Evolutionary conservation across 1,140 invertebrate species (phyloP).

Genomic region (Penaeus chinensis): DNA sequence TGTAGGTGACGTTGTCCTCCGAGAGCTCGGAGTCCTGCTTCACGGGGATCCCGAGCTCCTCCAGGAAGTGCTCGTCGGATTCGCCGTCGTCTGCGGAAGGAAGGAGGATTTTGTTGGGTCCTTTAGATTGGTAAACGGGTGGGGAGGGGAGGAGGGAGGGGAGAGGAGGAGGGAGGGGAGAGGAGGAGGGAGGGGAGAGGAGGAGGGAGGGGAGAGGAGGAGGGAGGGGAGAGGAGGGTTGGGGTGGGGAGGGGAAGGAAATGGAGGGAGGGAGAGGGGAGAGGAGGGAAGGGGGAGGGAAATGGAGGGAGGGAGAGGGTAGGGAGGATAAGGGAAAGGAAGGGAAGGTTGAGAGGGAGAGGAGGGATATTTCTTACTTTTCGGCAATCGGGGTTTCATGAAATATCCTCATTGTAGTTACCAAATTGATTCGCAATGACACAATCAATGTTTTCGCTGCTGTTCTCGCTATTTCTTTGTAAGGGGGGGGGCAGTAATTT

Average conservation of each 20-base stretch:
- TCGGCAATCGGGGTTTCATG: too few species aligned
- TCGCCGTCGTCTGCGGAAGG: conserved; percentile 39
- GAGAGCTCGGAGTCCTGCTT: conserved; percentile 49
- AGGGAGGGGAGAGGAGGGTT: neutral
- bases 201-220: too few species aligned
- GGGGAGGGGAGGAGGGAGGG: neutral
- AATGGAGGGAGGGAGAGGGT: too few species aligned
- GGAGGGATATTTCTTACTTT: neutral
- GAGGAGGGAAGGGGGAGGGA: too few species aligned
- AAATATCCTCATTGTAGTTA: too few species aligned
- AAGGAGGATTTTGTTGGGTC: neutral
- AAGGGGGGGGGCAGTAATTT: too few species aligned
- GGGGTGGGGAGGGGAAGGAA: neutral
- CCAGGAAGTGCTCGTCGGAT: conserved; percentile 52
- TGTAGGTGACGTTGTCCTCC: conserved; percentile 50
- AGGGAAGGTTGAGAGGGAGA: neutral
- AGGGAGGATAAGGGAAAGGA: neutral
- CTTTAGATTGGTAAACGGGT: too few species aligned
- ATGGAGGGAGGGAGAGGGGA: neutral
- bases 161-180: neutral
- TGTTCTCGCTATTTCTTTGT: too few species aligned
- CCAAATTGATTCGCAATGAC: too few species aligned
- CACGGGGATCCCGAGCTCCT: conserved; percentile 39
- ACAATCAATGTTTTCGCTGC: too few species aligned
- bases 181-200: too few species aligned